Conservation (phyloP, 1,140 invertebrate genomes). For the Gryon sp. region DNA sequence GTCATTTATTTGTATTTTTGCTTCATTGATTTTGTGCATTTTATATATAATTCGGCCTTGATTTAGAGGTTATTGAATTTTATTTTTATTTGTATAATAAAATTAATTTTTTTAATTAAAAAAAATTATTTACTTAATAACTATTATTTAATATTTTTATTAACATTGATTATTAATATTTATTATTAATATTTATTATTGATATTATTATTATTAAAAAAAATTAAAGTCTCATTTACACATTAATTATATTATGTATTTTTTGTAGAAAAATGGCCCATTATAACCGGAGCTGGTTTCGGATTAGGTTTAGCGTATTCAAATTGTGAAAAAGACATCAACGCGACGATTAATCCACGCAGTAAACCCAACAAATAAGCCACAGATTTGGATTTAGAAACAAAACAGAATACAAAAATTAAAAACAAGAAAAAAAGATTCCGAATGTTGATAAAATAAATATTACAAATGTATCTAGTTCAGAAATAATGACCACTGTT, state of each 20-base stretch:
- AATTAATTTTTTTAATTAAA: too few species aligned
- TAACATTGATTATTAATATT: too few species aligned
- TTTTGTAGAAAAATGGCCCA: conserved; percentile 84
- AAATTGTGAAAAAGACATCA: conserved; percentile 86
- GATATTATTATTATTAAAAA: too few species aligned
- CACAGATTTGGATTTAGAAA: not conserved
- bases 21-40: too few species aligned
- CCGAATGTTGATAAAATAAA: too few species aligned
- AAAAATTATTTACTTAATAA: too few species aligned
- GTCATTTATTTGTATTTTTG: too few species aligned
- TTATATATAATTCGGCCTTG: too few species aligned
- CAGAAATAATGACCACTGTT: conserved; percentile 32
- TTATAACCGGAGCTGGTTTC: conserved; percentile 85
- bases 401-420: conserved; percentile 26
- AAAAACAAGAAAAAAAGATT: conserved; percentile 35
- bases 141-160: too few species aligned
- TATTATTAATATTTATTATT: too few species aligned
- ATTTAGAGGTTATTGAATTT: too few species aligned
- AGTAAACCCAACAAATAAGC: conserved; percentile 38
- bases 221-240: not conserved
- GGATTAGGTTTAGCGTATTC: conserved; percentile 88
- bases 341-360: conserved; percentile 68
- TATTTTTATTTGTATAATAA: too few species aligned
- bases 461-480: conserved; percentile 30
- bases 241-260: conserved; percentile 18